phyloP scores from a whole-genome alignment of 2,797 vertebrate genomes.

The Kryptopterus vitreolus region DNA sequence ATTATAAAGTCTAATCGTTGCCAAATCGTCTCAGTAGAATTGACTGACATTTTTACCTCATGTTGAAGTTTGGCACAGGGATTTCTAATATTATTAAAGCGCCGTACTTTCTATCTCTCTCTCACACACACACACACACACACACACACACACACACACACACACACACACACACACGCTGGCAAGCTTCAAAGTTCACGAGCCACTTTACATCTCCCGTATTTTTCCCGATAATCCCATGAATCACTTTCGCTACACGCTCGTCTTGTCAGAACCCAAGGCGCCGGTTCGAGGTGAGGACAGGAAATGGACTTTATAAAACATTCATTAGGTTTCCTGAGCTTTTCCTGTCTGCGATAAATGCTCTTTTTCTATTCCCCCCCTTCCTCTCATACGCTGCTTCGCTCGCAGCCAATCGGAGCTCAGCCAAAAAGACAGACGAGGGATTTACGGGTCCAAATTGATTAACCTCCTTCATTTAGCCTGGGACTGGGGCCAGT shows the following conservation, averaged over 20 bases:
- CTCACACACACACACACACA: too few relatives aligned
- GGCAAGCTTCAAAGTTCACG: neutral
- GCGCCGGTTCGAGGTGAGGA: slow-evolving; percentile 18
- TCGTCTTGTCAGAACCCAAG: neutral
- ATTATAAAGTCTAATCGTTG: neutral
- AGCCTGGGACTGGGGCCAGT: slow-evolving; percentile 23
- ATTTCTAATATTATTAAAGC: neutral
- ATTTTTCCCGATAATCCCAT: neutral
- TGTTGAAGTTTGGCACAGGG: neutral
- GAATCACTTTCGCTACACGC: neutral
- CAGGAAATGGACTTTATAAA: slow-evolving; percentile 39
- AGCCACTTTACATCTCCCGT: neutral
- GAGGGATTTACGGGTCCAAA: slow-evolving; percentile 40
- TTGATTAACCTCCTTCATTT: slow-evolving; percentile 56
- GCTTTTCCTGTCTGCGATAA: slow-evolving; percentile 19
- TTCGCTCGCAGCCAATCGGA: slow-evolving; percentile 12
- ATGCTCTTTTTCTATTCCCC: neutral
- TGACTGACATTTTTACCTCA: neutral
- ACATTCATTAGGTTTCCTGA: slow-evolving; percentile 41
- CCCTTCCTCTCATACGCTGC: neutral
- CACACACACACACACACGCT: too few relatives aligned
- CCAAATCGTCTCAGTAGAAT: neutral
- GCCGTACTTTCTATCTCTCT: too few relatives aligned
- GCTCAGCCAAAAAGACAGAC: slow-evolving; percentile 21
- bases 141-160: too few relatives aligned